Conservation (phyloP, 2,888 invertebrate genomes). For the Asteroscopus sphinx region DNA sequence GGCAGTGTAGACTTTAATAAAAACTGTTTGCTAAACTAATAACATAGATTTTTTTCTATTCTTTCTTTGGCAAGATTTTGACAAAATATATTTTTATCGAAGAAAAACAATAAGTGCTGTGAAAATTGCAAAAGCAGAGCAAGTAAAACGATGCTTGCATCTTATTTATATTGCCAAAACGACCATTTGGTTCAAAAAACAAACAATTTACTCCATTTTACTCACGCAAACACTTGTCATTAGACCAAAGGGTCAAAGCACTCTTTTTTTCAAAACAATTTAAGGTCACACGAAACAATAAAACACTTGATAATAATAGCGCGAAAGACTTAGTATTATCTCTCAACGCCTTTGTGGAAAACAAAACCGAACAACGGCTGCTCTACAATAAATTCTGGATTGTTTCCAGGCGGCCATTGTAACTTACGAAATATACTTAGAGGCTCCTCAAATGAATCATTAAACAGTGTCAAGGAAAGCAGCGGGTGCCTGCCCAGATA, state of each 20-base stretch:
- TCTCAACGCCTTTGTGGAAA: constrained; percentile 25
- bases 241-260: constrained; percentile 16
- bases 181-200: no score
- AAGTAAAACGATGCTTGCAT: no score
- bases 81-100: no score
- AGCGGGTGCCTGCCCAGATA: constrained; percentile 23
- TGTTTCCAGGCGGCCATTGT: constrained; percentile 63
- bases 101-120: no score
- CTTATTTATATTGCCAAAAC: no score
- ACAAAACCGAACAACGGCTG: constrained; percentile 41
- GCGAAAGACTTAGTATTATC: constrained; percentile 40
- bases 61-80: no score
- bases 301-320: constrained; percentile 39
- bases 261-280: constrained; percentile 18
- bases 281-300: constrained; percentile 31
- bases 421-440: constrained; percentile 66
- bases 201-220: neutral
- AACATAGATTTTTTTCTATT: no score
- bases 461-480: constrained; percentile 58
- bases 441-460: constrained; percentile 72
- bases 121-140: no score
- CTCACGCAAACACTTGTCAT: constrained; percentile 4
- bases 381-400: constrained; percentile 57
- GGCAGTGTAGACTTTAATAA: no score
- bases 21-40: no score